Evolutionary conservation across 2,888 invertebrate species (phyloP).

Genomic region (Digitonthophagus gazella): DNA sequence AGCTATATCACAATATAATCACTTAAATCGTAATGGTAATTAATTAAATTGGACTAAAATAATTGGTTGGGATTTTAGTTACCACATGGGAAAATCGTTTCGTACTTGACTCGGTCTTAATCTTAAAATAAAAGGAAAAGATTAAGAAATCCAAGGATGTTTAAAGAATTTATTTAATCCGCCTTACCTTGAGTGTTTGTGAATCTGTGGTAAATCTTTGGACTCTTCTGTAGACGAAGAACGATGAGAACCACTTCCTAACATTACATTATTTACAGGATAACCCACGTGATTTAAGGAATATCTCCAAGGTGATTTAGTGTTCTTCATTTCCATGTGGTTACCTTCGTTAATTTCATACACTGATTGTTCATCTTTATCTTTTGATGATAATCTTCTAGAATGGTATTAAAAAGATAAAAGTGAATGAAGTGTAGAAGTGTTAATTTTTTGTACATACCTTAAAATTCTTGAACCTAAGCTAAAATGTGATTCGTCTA

Average conservation of each 20-base stretch:
- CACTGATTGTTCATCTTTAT: constrained; percentile 54
- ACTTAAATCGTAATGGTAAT: constrained; percentile 35
- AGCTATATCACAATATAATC: constrained; percentile 47
- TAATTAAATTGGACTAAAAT: constrained; percentile 39
- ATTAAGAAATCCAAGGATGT: constrained; percentile 2
- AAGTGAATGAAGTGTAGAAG: neutral
- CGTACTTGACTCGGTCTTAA: constrained; percentile 56
- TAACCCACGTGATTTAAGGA: constrained; percentile 45
- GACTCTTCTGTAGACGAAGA: constrained; percentile 58
- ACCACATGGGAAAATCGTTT: constrained; percentile 58
- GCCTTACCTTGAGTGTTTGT: constrained; percentile 45
- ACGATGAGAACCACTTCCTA: constrained; percentile 47
- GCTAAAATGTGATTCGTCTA: constrained; percentile 58
- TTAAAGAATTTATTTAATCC: constrained; percentile 5
- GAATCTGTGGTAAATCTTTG: constrained; percentile 53
- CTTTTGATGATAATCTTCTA: constrained; percentile 70
- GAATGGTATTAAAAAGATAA: constrained; percentile 27
- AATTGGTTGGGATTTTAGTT: constrained; percentile 30
- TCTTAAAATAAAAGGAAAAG: constrained; percentile 41
- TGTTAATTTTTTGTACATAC: constrained; percentile 42
- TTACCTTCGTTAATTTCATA: constrained; percentile 61
- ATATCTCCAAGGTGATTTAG: constrained; percentile 76
- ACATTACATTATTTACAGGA: constrained; percentile 25
- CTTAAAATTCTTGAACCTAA: constrained; percentile 70
- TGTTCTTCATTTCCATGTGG: constrained; percentile 65